Conservation (phyloP, 1,140 invertebrate species). For the Habropoda laboriosa region DNA sequence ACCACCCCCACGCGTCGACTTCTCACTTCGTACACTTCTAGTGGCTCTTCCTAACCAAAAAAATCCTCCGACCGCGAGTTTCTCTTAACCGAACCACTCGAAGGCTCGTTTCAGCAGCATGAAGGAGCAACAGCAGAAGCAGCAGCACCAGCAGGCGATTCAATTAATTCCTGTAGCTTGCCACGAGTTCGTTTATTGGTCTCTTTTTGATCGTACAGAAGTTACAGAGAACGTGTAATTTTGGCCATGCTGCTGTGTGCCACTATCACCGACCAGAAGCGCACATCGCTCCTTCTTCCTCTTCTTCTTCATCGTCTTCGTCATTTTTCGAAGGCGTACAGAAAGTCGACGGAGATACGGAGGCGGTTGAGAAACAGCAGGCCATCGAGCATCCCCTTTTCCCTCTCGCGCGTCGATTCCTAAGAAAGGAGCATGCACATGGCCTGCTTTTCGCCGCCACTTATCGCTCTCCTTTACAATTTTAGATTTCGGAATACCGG, state of each 20-base stretch:
- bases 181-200: not conserved
- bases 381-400: conserved; percentile 59
- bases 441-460: conserved; percentile 71
- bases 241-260: too few relatives aligned
- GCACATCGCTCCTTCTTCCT: too few relatives aligned
- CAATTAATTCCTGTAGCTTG: conserved; percentile 16
- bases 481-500: conserved; percentile 79
- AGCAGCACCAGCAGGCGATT: too few relatives aligned
- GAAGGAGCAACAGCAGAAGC: too few relatives aligned
- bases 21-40: conserved; percentile 64
- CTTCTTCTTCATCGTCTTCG: conserved; percentile 60
- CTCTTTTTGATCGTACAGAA: not conserved
- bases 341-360: conserved; percentile 64
- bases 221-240: conserved; percentile 20
- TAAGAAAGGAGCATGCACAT: conserved; percentile 75
- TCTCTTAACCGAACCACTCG: conserved; percentile 38
- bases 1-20: conserved; percentile 35
- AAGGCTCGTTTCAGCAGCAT: conserved; percentile 21
- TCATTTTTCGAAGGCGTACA: conserved; percentile 73
- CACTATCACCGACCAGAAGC: conserved; percentile 36
- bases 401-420: conserved; percentile 62
- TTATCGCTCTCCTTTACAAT: conserved; percentile 76
- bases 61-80: conserved; percentile 44
- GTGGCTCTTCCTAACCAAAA: conserved; percentile 69
- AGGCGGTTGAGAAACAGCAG: conserved; percentile 79